Conservation (phyloP, 2,113 vertebrate genomes). For the Mesitornis unicolor region DNA sequence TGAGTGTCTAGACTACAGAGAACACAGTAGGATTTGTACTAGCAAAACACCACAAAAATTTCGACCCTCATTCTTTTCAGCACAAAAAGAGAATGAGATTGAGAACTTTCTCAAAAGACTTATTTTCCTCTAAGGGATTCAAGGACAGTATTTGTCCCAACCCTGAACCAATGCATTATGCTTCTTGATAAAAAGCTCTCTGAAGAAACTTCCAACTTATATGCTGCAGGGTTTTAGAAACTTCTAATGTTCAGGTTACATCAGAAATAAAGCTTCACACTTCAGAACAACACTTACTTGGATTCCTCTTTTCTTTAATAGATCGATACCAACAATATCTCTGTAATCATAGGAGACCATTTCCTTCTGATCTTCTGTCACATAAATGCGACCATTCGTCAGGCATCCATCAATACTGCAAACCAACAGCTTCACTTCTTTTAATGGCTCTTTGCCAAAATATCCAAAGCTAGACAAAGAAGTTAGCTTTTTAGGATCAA, state of each 20-base stretch:
- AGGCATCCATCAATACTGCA: constrained; percentile 87
- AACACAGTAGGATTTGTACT: neutral
- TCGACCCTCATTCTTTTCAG: neutral
- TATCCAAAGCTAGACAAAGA: constrained; percentile 86
- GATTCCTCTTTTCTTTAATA: constrained; percentile 78
- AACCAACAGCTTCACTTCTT: constrained; percentile 83
- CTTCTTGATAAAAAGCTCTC: neutral
- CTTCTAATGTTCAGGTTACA: neutral
- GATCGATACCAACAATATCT: constrained; percentile 78
- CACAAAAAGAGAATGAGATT: neutral
- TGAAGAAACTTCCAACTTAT: neutral
- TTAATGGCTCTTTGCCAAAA: constrained; percentile 82
- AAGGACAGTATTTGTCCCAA: neutral
- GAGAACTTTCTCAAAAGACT: neutral
- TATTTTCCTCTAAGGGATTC: neutral
- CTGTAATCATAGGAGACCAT: constrained; percentile 80
- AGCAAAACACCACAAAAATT: neutral
- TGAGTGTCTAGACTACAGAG: neutral
- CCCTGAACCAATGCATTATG: neutral
- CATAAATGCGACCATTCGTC: constrained; percentile 82
- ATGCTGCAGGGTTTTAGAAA: neutral
- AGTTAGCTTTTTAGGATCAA: constrained; percentile 23
- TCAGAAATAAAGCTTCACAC: neutral
- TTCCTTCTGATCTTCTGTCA: constrained; percentile 80
- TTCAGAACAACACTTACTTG: constrained; percentile 75